Conservation (phyloP, 92 coral and sea anemone species). For the Palythoa grandiflora region DNA sequence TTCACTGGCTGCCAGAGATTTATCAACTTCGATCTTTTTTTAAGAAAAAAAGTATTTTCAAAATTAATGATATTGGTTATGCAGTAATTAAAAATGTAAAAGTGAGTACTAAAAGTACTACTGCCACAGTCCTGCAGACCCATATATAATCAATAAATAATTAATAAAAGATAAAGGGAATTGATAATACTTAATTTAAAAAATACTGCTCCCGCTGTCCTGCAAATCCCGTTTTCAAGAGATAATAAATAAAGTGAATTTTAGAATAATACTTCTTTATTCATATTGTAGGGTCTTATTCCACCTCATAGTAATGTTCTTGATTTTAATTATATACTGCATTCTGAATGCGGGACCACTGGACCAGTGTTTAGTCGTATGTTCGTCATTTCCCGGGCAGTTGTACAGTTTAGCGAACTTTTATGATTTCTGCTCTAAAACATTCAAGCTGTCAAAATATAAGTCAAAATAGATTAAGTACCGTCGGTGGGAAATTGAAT, state of each 20-base stretch:
- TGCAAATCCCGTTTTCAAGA: not conserved
- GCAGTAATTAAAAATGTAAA: conserved; percentile 10
- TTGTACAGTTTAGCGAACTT: not conserved
- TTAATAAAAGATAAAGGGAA: conserved; percentile 5
- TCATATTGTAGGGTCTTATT: not conserved
- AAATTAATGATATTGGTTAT: conserved; percentile 15
- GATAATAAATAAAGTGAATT: not conserved
- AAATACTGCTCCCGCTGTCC: conserved; percentile 21
- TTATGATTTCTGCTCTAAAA: conserved; percentile 7
- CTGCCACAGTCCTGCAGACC: conserved; percentile 27
- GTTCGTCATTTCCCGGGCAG: conserved; percentile 10
- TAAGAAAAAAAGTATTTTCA: not conserved
- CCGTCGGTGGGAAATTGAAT: conserved; percentile 25
- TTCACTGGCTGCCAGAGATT: conserved; percentile 26
- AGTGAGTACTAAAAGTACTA: conserved; percentile 14
- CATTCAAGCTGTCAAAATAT: conserved; percentile 8
- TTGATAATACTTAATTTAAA: not conserved
- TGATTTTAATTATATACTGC: not conserved
- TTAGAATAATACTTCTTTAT: conserved; percentile 2
- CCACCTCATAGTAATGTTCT: conserved; percentile 17
- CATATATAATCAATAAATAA: conserved; percentile 10
- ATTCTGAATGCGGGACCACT: conserved; percentile 19
- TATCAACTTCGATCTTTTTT: conserved; percentile 26
- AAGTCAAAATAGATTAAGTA: conserved; percentile 12
- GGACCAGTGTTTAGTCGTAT: conserved; percentile 11